Conservation (phyloP, 1,140 invertebrate species). For the Elymnias hypermnestra region DNA sequence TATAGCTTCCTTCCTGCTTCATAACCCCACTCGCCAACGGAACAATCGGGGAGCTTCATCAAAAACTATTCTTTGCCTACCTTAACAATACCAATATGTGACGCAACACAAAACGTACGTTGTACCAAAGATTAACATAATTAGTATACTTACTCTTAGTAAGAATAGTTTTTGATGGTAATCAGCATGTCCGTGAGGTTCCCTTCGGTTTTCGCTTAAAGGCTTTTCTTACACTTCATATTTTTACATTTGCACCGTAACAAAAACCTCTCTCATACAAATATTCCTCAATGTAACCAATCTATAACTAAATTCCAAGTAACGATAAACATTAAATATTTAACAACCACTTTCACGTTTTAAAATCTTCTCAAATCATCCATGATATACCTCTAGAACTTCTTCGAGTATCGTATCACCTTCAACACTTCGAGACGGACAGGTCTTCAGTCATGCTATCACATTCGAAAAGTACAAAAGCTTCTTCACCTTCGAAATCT, state of each 20-base stretch:
- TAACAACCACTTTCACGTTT: not conserved
- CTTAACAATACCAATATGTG: no score
- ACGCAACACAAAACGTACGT: no score
- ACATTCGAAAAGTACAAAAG: slow-evolving; percentile 8
- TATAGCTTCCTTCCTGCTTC: slow-evolving; percentile 4
- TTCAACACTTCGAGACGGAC: not conserved
- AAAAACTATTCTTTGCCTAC: not conserved
- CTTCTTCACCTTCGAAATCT: slow-evolving; percentile 13
- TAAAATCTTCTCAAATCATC: slow-evolving; percentile 1
- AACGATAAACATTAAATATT: no score
- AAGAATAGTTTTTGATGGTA: not conserved
- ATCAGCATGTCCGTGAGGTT: not conserved
- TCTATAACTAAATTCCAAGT: no score
- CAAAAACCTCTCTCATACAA: not conserved
- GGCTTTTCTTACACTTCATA: slow-evolving; percentile 3
- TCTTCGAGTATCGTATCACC: not conserved
- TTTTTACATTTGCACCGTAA: not conserved
- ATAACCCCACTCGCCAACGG: not conserved
- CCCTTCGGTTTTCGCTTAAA: slow-evolving; percentile 3
- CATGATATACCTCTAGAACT: not conserved
- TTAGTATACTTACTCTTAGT: no score
- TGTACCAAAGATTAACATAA: no score
- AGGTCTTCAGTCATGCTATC: not conserved
- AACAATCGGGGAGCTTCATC: not conserved
- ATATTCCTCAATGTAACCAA: no score